Evolutionary conservation across 2,888 invertebrate genomes (phyloP).

Genomic region (Prenolepis imparis): DNA sequence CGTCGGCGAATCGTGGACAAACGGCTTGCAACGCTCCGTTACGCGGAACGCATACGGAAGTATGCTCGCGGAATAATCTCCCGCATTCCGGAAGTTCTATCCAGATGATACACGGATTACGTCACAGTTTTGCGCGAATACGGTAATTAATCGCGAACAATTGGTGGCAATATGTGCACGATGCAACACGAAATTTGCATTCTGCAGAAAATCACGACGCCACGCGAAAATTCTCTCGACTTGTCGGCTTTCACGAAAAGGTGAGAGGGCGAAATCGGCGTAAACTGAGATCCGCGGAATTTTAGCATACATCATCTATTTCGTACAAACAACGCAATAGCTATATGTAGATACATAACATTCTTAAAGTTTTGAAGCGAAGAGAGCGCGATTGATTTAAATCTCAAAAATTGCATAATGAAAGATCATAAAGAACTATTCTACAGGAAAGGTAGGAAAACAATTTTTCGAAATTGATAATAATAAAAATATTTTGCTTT

Average conservation of each 20-base stretch:
- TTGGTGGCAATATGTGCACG: slow-evolving; percentile 26
- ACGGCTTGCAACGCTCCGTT: slow-evolving; percentile 52
- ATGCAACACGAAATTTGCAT: slow-evolving; percentile 47
- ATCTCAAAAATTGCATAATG: neutral
- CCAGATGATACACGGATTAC: slow-evolving; percentile 64
- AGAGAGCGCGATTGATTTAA: slow-evolving; percentile 10
- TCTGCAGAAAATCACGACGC: slow-evolving; percentile 42
- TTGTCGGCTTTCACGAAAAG: slow-evolving; percentile 34
- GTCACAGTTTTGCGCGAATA: slow-evolving; percentile 61
- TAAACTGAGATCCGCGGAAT: neutral
- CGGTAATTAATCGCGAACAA: slow-evolving; percentile 70
- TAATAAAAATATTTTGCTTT: neutral
- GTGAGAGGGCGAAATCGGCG: neutral
- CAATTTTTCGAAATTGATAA: neutral
- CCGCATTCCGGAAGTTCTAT: slow-evolving; percentile 62
- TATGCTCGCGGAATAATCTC: slow-evolving; percentile 57
- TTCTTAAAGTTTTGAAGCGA: slow-evolving; percentile 8
- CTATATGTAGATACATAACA: neutral
- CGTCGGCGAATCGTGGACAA: slow-evolving; percentile 30
- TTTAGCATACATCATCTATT: slow-evolving; percentile 7
- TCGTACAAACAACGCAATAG: slow-evolving; percentile 27
- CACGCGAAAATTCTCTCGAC: slow-evolving; percentile 53
- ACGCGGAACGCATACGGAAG: slow-evolving; percentile 55
- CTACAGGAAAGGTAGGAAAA: neutral
- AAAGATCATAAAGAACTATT: neutral